phyloP scores from a whole-genome alignment of 1,140 invertebrate species.

The Ips nitidus region DNA sequence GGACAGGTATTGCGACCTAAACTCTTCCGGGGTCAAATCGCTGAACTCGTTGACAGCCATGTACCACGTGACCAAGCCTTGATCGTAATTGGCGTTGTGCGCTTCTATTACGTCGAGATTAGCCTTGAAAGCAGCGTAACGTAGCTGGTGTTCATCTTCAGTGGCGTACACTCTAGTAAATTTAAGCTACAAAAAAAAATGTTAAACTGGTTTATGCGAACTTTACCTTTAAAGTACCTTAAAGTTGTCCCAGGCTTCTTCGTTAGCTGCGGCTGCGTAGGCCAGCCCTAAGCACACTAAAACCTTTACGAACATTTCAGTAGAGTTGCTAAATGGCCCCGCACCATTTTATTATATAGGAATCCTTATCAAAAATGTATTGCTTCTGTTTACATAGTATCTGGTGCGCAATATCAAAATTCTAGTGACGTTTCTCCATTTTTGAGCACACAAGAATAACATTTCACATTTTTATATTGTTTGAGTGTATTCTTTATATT shows the following conservation, averaged over 20 bases:
- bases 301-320: background rate
- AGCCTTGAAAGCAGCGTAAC: conserved; percentile 69
- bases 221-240: background rate
- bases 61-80: conserved; percentile 66
- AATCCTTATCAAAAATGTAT: too few relatives aligned
- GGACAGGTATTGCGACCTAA: conserved; percentile 57
- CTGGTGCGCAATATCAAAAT: too few relatives aligned
- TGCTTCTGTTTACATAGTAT: too few relatives aligned
- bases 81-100: conserved; percentile 74
- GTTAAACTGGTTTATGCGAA: background rate
- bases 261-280: background rate
- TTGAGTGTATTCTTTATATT: too few relatives aligned
- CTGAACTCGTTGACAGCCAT: conserved; percentile 77
- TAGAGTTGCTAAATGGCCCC: too few relatives aligned
- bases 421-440: too few relatives aligned
- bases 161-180: conserved; percentile 5
- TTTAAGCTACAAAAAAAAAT: conserved; percentile 13
- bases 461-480: too few relatives aligned
- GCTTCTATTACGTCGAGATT: conserved; percentile 80
- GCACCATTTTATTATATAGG: too few relatives aligned
- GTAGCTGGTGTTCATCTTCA: background rate
- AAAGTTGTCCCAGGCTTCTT: background rate
- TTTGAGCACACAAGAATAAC: too few relatives aligned
- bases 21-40: conserved; percentile 84
- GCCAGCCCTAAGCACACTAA: background rate